A percentile compares a stretch with the other conserved stretches of the same genome.
These are phyloP conservation scores for Amblyraja radiata DNA, from an alignment of 2,797 vertebrate genomes.

Conservation along the genomic window DNA sequence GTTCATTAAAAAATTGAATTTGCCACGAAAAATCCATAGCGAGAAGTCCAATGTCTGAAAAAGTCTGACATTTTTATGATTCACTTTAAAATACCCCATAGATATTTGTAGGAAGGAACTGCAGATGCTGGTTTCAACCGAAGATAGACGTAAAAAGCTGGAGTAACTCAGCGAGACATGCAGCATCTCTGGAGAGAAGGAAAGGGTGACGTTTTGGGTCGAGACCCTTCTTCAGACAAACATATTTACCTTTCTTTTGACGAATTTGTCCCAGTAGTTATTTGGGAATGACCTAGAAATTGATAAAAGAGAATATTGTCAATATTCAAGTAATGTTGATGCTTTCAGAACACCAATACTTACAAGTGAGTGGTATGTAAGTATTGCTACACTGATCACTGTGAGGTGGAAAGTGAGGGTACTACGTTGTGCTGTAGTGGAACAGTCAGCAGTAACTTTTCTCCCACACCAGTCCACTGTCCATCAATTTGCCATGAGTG, in stretches of 20 bases:
- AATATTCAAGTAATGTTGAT: neutral
- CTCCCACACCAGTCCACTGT: neutral
- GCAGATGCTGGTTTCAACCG: too few relatives aligned
- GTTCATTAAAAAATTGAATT: neutral
- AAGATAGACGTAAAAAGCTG: too few relatives aligned
- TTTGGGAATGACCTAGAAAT: slow-evolving; percentile 76
- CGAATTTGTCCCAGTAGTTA: slow-evolving; percentile 98
- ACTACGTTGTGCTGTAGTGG: too few relatives aligned
- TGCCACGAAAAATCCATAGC: neutral
- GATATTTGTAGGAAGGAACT: too few relatives aligned
- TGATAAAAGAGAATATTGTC: neutral
- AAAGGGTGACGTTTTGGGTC: too few relatives aligned
- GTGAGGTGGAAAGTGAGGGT: neutral
- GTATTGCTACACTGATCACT: neutral
- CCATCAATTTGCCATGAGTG: neutral
- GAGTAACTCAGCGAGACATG: too few relatives aligned
- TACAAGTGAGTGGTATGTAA: neutral
- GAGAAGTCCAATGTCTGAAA: neutral
- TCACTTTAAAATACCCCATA: too few relatives aligned
- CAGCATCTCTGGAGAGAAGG: too few relatives aligned
- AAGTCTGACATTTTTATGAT: neutral
- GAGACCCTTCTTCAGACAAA: neutral
- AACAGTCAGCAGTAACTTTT: neutral
- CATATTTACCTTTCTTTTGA: slow-evolving; percentile 80
- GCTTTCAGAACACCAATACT: neutral